Conservation (phyloP, 2,797 vertebrate genomes). For the Enteromius argenteus region DNA sequence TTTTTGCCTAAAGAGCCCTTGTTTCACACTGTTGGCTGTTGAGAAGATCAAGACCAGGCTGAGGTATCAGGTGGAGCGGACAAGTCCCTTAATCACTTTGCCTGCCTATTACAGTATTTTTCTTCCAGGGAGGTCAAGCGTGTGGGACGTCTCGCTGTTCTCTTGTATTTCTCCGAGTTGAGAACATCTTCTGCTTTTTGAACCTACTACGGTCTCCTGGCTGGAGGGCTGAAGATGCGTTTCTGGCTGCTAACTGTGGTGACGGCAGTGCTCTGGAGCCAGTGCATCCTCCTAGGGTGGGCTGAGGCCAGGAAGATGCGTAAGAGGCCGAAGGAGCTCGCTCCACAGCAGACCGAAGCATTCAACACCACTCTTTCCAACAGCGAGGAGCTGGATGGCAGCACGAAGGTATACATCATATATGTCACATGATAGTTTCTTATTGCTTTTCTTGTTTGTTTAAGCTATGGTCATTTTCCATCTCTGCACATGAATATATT, state of each 20-base stretch:
- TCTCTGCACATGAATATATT: background rate
- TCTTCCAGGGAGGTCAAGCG: slow-evolving; percentile 31
- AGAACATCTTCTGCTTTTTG: slow-evolving; percentile 16
- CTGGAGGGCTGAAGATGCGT: slow-evolving; percentile 78
- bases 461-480: background rate
- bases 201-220: slow-evolving; percentile 23
- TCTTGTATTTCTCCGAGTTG: slow-evolving; percentile 9
- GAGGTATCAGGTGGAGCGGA: slow-evolving; percentile 61
- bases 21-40: slow-evolving; percentile 65
- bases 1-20: slow-evolving; percentile 67
- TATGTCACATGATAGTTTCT: background rate
- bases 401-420: slow-evolving; percentile 69
- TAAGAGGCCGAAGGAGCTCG: slow-evolving; percentile 81
- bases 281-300: slow-evolving; percentile 77
- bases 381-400: slow-evolving; percentile 83
- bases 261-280: slow-evolving; percentile 84
- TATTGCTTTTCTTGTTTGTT: slow-evolving; percentile 4
- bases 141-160: slow-evolving; percentile 24
- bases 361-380: slow-evolving; percentile 85
- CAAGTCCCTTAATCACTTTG: slow-evolving; percentile 55
- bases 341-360: slow-evolving; percentile 81
- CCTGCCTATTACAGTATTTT: slow-evolving; percentile 45
- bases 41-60: slow-evolving; percentile 70
- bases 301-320: slow-evolving; percentile 83
- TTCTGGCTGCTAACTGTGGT: slow-evolving; percentile 81